Evolutionary conservation across 1,140 invertebrate genomes (phyloP), one percentile per base, ranked within the genome.

Genomic region (Microplitis mediator): DNA sequence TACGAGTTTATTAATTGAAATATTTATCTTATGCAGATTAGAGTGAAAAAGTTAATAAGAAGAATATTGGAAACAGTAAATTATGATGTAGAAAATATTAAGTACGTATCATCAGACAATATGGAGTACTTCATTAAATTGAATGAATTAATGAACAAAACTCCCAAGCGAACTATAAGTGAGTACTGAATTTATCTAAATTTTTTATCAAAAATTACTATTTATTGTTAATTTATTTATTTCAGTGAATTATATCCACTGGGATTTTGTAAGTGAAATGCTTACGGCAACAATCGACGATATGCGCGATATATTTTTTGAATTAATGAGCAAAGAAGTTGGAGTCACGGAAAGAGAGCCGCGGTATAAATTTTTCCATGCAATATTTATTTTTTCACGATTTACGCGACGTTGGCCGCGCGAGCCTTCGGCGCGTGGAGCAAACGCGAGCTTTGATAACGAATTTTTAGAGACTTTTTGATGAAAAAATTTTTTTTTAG

Each of bases 191-290:
- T 13, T 54, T n/a, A 14, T 54, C n/a, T 23, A 23, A 23, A 0
- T 23, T 23, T 1, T 23, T 23, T 23, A 54, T 13, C 6, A n/a
- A 5, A n/a, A 3, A 0, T n/a, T 54, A 4, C 5, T 14, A 4
- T 39, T 35, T 39, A 36, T 60, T 32, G 16, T 60, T 31, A 34
- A 5, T 32, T 60, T 23, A 32, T 31, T 16, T 34, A 65, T 39
- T 31, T 54, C 60, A 75, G 74, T 69, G 14, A 75, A 75, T 65
- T 75, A 72, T 65, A 72, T 75, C 0, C 69, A 75, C 35, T 75
- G 74, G 74, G 13, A 65, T 58, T 72, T 75, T 31, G 54, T 75
- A 3, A 64, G 56, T 11, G 32, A 39, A 3, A 72, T 72, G 69
- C 9, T 72, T 2, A 1, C 16, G 3, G 72, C 69, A 16, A 75